These are phyloP conservation scores for Phortica magna DNA, from an alignment of 2,888 invertebrate genomes.

Conservation along the genomic window DNA sequence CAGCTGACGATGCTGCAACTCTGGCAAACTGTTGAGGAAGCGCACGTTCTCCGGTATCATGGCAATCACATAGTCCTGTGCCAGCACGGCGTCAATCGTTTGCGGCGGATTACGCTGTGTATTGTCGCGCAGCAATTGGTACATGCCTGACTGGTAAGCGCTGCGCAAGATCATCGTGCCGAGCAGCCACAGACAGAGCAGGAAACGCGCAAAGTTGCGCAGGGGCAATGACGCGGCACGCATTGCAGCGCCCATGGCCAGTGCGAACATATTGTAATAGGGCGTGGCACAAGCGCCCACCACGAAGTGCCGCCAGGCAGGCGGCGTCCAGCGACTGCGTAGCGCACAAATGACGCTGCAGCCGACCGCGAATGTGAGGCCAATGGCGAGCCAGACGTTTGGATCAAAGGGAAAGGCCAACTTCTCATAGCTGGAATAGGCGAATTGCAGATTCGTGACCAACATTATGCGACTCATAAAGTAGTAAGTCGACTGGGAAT, in stretches of 20 bases:
- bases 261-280: constrained; percentile 57
- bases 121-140: constrained; percentile 62
- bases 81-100: constrained; percentile 61
- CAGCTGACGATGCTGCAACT: constrained; percentile 51
- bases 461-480: constrained; percentile 64
- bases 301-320: constrained; percentile 29
- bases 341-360: constrained; percentile 44
- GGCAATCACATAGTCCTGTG: constrained; percentile 57
- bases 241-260: constrained; percentile 56
- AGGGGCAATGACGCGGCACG: constrained; percentile 50
- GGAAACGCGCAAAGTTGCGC: constrained; percentile 58
- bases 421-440: constrained; percentile 63
- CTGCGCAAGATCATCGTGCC: constrained; percentile 61
- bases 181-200: constrained; percentile 67
- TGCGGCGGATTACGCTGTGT: constrained; percentile 64
- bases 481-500: constrained; percentile 63
- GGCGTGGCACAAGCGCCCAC: constrained; percentile 45
- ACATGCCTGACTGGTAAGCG: constrained; percentile 73
- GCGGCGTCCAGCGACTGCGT: constrained; percentile 12
- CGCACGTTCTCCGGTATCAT: constrained; percentile 54
- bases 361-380: constrained; percentile 49
- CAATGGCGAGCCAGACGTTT: constrained; percentile 59
- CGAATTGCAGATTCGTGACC: constrained; percentile 62
- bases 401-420: constrained; percentile 66
- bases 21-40: constrained; percentile 56